Evolutionary conservation across 2,113 vertebrate genomes (phyloP).

Genomic region (Tragulus kanchil): DNA sequence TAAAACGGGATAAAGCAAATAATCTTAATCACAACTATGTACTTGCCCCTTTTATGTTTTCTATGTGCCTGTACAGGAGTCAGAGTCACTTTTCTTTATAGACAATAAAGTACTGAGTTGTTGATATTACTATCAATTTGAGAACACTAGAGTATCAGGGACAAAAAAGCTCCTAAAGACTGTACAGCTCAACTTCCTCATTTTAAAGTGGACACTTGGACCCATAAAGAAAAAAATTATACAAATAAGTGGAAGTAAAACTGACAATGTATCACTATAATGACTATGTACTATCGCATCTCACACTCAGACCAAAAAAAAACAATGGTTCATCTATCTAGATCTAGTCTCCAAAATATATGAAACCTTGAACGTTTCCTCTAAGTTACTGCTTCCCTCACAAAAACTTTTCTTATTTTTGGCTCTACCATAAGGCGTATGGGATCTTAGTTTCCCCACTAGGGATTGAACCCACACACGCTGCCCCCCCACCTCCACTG

Average conservation of each 20-base stretch:
- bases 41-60: constrained; percentile 27
- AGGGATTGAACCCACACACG: not conserved
- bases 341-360: not conserved
- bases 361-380: not conserved
- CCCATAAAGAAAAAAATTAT: not conserved
- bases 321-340: not conserved
- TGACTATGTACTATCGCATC: not conserved
- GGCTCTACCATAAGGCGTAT: not conserved
- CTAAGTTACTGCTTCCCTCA: not conserved
- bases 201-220: not conserved
- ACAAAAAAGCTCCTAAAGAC: not conserved
- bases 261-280: not conserved
- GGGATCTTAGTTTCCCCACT: not conserved
- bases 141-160: not conserved
- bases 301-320: not conserved
- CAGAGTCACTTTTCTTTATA: not conserved
- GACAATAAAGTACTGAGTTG: not conserved
- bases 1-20: not conserved
- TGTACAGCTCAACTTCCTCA: not conserved
- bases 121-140: not conserved
- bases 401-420: not conserved
- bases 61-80: not conserved
- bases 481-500: too few relatives aligned
- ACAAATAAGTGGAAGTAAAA: constrained; percentile 8
- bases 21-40: not conserved